phyloP scores from a whole-genome alignment of 1,140 invertebrate genomes.

The Trigoniulus corallinus region DNA sequence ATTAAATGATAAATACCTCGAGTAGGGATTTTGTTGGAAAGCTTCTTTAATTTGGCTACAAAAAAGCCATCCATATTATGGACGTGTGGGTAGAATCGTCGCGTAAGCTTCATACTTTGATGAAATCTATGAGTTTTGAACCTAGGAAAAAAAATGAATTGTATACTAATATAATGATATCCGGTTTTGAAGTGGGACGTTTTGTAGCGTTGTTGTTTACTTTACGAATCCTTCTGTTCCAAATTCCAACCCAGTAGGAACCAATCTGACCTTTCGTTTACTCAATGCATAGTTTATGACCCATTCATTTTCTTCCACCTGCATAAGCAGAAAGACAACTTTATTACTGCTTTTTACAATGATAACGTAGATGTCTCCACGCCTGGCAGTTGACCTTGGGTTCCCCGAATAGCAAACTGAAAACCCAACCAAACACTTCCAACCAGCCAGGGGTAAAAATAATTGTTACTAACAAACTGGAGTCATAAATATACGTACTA shows the following conservation, averaged over 20 bases:
- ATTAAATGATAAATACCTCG: background rate
- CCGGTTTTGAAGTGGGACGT: background rate
- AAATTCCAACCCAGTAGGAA: slow-evolving; percentile 86
- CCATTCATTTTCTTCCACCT: slow-evolving; percentile 95
- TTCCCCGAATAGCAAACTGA: too few relatives aligned
- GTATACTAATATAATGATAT: background rate
- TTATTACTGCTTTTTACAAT: background rate
- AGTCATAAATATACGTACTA: slow-evolving; percentile 34
- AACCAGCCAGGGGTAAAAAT: too few relatives aligned
- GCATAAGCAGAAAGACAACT: slow-evolving; percentile 12
- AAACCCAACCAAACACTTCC: too few relatives aligned
- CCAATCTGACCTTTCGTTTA: slow-evolving; percentile 78
- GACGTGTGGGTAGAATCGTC: slow-evolving; percentile 89
- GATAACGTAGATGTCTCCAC: too few relatives aligned
- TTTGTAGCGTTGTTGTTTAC: slow-evolving; percentile 25
- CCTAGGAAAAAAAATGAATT: slow-evolving; percentile 33
- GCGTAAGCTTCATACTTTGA: slow-evolving; percentile 72
- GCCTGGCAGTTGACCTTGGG: too few relatives aligned
- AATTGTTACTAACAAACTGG: too few relatives aligned
- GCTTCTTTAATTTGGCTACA: slow-evolving; percentile 95
- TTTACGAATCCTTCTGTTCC: slow-evolving; percentile 87
- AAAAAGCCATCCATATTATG: slow-evolving; percentile 99
- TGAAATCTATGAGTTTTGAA: slow-evolving; percentile 52
- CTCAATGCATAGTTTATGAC: slow-evolving; percentile 92
- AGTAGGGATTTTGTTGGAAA: slow-evolving; percentile 59